These are phyloP conservation scores for Galemys pyrenaicus DNA, from an alignment of 2,113 vertebrate genomes.

Conservation along the genomic window DNA sequence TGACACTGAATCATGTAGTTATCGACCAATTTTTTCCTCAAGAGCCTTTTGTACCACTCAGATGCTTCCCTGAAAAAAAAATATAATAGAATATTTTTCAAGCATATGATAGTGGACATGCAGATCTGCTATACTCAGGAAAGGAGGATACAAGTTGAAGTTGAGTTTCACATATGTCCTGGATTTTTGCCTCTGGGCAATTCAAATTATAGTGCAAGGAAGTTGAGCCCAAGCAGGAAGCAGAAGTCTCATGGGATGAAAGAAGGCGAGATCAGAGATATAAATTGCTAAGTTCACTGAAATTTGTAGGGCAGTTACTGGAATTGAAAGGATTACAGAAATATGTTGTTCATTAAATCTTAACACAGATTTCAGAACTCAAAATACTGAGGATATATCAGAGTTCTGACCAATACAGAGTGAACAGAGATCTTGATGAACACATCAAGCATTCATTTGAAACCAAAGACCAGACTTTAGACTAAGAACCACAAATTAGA, in stretches of 20 bases:
- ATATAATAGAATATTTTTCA: not conserved
- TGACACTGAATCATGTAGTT: not conserved
- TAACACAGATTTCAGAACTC: slow-evolving; percentile 1
- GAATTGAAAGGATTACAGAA: not conserved
- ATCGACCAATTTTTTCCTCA: slow-evolving; percentile 27
- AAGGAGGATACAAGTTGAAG: not conserved
- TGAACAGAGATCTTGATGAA: slow-evolving; percentile 1
- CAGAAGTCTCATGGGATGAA: not conserved
- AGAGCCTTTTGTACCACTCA: not conserved
- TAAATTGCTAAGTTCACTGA: not conserved
- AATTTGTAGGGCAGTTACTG: not conserved
- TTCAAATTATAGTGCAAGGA: not conserved
- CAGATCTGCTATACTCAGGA: not conserved
- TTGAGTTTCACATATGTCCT: not conserved
- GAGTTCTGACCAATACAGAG: not conserved
- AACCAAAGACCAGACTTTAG: not conserved
- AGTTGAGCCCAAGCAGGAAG: not conserved
- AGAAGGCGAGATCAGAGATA: not conserved
- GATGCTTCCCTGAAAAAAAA: not conserved
- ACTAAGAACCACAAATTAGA: not conserved
- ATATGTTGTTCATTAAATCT: not conserved
- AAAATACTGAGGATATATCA: not conserved
- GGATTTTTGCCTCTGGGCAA: not conserved
- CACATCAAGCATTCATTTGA: not conserved
- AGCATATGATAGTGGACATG: not conserved